Conservation (phyloP, 2,888 invertebrate genomes). For the Drosophila merina region DNA sequence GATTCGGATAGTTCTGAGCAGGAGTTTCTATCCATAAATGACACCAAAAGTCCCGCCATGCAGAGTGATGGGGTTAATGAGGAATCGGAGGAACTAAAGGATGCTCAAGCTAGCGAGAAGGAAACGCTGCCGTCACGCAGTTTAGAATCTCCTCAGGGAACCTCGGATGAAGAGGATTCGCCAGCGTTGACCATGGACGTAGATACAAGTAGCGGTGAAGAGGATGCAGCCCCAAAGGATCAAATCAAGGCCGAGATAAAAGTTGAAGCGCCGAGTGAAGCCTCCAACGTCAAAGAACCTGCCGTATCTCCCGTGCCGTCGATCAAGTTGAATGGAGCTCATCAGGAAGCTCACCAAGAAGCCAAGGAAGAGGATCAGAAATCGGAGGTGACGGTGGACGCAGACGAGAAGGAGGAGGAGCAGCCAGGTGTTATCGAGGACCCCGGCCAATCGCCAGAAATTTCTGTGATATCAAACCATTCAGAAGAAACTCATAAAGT, state of each 20-base stretch:
- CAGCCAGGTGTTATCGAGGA: slow-evolving; percentile 6
- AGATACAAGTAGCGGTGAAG: slow-evolving; percentile 29
- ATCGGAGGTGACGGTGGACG: background rate
- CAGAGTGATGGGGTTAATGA: background rate
- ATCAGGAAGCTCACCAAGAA: slow-evolving; percentile 19
- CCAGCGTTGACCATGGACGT: slow-evolving; percentile 51
- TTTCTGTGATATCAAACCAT: slow-evolving; percentile 56
- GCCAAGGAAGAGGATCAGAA: slow-evolving; percentile 2
- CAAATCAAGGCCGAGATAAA: background rate
- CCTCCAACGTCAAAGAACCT: background rate
- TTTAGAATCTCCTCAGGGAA: slow-evolving; percentile 10
- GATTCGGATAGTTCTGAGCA: slow-evolving; percentile 16
- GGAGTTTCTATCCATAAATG: slow-evolving; percentile 22
- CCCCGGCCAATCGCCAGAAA: slow-evolving; percentile 21
- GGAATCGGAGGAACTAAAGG: background rate
- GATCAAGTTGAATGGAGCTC: slow-evolving; percentile 39
- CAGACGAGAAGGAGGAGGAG: slow-evolving; percentile 7
- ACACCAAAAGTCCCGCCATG: slow-evolving; percentile 12
- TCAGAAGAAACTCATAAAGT: slow-evolving; percentile 18
- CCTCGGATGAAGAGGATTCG: slow-evolving; percentile 28
- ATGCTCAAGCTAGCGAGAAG: background rate
- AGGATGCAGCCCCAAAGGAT: slow-evolving; percentile 26
- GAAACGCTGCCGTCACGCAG: slow-evolving; percentile 2
- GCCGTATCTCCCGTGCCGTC: background rate
- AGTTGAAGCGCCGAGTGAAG: background rate